Percentiles rank a stretch among this genome's conserved stretches.
Evolutionary conservation across 2,113 vertebrate species (phyloP).

Genomic region (Entomyzon cyanotis): DNA sequence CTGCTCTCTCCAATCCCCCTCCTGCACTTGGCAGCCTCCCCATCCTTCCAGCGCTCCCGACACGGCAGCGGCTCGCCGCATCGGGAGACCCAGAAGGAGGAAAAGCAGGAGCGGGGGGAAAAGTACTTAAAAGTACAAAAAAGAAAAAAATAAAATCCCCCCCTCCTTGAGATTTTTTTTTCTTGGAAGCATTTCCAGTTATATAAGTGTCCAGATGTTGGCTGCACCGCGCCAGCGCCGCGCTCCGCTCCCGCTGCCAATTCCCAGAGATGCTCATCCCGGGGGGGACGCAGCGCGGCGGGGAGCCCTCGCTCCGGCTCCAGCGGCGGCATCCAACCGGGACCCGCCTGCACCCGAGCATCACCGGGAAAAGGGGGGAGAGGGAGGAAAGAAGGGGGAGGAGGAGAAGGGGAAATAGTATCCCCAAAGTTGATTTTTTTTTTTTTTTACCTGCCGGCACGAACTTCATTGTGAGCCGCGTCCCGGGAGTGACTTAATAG

Average conservation of each 20-base stretch:
- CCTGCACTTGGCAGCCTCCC: neutral
- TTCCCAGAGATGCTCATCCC: constrained; percentile 29
- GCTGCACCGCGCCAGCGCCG: constrained; percentile 3
- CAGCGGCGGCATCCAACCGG: too few relatives aligned
- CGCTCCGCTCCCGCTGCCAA: constrained; percentile 23
- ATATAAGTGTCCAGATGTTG: constrained; percentile 50
- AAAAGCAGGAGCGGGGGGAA: neutral
- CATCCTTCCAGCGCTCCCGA: neutral
- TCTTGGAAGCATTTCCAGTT: constrained; percentile 28
- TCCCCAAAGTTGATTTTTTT: too few relatives aligned
- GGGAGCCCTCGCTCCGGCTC: too few relatives aligned
- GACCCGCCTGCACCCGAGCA: too few relatives aligned
- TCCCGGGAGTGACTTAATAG: too few relatives aligned
- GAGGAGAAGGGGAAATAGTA: too few relatives aligned
- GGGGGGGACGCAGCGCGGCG: neutral
- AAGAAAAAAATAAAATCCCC: neutral
- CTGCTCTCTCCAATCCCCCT: neutral
- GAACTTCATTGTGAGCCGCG: too few relatives aligned
- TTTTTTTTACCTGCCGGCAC: too few relatives aligned
- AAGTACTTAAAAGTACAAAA: neutral
- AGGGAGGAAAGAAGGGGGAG: too few relatives aligned
- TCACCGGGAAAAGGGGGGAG: too few relatives aligned
- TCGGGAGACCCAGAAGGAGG: neutral
- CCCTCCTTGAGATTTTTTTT: neutral
- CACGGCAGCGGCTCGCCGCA: neutral